Conservation (phyloP, 2,888 invertebrate genomes). For the Petrolisthes cinctipes region DNA sequence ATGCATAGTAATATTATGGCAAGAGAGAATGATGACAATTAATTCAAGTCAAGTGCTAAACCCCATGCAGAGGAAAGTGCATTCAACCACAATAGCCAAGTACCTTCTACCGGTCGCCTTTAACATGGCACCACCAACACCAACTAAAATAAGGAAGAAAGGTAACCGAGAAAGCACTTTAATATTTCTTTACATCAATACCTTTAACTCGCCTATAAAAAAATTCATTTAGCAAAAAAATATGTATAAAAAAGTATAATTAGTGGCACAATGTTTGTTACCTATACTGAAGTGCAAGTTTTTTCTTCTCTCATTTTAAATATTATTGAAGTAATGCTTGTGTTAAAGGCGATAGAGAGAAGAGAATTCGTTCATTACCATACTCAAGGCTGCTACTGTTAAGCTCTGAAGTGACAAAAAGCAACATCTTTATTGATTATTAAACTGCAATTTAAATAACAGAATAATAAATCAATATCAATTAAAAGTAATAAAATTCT, state of each 20-base stretch:
- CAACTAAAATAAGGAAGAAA: constrained; percentile 65
- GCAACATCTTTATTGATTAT: constrained; percentile 61
- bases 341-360: constrained; percentile 61
- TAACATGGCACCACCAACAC: constrained; percentile 66
- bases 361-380: constrained; percentile 62
- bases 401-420: constrained; percentile 64
- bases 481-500: constrained; percentile 62
- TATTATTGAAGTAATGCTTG: constrained; percentile 55
- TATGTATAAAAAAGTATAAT: neutral
- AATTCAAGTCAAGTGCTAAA: constrained; percentile 61
- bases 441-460: constrained; percentile 59
- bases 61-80: constrained; percentile 60
- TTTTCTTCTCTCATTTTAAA: constrained; percentile 61
- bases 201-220: constrained; percentile 43
- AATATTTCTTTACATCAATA: constrained; percentile 39
- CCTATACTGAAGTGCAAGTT: constrained; percentile 38
- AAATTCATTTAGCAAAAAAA: constrained; percentile 20
- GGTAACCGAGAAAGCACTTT: constrained; percentile 58
- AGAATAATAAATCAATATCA: constrained; percentile 61
- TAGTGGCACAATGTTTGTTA: constrained; percentile 35
- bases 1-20: constrained; percentile 62
- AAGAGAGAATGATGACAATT: constrained; percentile 60
- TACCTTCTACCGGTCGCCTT: constrained; percentile 65
- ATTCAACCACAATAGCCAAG: constrained; percentile 64
- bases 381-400: constrained; percentile 65